Conservation (phyloP, 92 coral and sea anemone genomes). For the Metridium senile region DNA sequence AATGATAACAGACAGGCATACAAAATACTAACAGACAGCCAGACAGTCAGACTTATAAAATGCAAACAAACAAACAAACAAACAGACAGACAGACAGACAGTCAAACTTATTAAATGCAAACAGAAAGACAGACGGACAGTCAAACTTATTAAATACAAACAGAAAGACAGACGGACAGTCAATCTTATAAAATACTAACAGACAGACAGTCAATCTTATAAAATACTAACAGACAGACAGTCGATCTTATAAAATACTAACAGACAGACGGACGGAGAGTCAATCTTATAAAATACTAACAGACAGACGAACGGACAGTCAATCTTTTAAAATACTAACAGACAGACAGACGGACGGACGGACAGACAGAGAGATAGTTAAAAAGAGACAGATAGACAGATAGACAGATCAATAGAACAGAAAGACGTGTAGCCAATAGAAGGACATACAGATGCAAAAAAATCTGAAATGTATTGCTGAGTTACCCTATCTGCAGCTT, state of each 20-base stretch:
- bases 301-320: no score
- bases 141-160: background rate
- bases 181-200: no score
- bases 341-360: background rate
- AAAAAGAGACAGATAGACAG: background rate
- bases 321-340: no score
- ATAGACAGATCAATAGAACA: no score
- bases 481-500: conserved; percentile 89
- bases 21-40: background rate
- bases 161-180: background rate
- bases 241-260: no score
- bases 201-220: background rate
- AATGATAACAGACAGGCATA: background rate
- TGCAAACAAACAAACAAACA: background rate
- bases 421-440: background rate
- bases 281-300: no score
- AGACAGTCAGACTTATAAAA: background rate
- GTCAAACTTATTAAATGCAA: background rate
- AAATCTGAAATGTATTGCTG: background rate
- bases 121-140: background rate
- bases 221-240: background rate
- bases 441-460: background rate
- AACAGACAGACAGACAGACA: background rate
- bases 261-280: no score
- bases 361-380: background rate